Evolutionary conservation across 2,113 vertebrate genomes (phyloP).

Genomic region (Lophius piscatorius): DNA sequence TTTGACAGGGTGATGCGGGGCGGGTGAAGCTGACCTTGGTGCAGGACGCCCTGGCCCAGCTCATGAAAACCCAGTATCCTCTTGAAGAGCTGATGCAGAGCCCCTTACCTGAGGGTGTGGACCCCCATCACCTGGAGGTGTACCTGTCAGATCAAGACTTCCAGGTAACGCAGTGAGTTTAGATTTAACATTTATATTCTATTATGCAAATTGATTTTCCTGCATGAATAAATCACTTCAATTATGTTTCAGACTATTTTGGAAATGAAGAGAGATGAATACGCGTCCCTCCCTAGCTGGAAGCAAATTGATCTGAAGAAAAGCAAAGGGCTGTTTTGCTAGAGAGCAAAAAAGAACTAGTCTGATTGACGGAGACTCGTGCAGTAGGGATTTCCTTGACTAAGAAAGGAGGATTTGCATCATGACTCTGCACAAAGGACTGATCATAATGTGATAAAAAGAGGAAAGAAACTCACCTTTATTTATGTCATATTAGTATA

Average conservation of each 20-base stretch:
- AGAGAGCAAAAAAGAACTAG: conserved; percentile 31
- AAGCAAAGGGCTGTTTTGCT: conserved; percentile 77
- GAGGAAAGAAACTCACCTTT: conserved; percentile 54
- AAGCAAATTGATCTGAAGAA: conserved; percentile 78
- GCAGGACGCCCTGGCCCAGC: conserved; percentile 79
- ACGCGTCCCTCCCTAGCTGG: conserved; percentile 71
- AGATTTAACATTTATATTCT: no score
- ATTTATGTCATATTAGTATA: conserved; percentile 71
- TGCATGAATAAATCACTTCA: conserved; percentile 19
- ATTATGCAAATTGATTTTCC: no score
- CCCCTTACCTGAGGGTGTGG: conserved; percentile 77
- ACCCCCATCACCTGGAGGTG: conserved; percentile 76
- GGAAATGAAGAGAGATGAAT: conserved; percentile 77
- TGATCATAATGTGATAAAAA: conserved; percentile 38
- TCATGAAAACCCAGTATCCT: conserved; percentile 73
- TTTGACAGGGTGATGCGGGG: conserved; percentile 44
- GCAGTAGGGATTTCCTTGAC: conserved; percentile 21
- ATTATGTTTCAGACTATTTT: conserved; percentile 75
- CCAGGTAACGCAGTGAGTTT: conserved; percentile 71
- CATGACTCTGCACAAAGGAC: conserved; percentile 49
- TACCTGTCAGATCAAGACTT: conserved; percentile 80
- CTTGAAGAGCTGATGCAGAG: conserved; percentile 74
- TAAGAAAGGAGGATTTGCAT: conserved; percentile 3
- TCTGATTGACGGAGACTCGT: no score
- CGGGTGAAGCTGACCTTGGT: conserved; percentile 79